phyloP scores from a whole-genome alignment of 2,113 vertebrate species.

The Ascaphus truei region DNA sequence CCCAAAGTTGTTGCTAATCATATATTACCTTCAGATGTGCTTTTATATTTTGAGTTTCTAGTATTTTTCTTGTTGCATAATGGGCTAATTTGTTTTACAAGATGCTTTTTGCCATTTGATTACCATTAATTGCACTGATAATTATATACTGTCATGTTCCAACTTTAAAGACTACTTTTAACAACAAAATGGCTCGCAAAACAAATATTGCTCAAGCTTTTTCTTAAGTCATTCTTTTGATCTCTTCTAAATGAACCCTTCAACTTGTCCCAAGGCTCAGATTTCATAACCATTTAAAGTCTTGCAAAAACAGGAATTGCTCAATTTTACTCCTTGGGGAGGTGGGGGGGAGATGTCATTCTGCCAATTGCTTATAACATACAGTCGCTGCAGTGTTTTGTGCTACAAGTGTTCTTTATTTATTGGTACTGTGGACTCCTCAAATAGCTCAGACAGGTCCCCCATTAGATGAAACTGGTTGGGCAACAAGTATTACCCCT shows the following conservation, averaged over 20 bases:
- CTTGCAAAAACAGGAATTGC: not conserved
- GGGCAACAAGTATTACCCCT: no score
- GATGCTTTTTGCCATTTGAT: constrained; percentile 12
- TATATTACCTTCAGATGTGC: no score
- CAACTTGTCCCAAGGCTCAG: constrained; percentile 21
- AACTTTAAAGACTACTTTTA: constrained; percentile 7
- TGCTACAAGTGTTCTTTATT: no score
- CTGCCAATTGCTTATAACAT: no score
- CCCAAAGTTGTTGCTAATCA: constrained; percentile 1
- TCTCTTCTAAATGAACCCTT: constrained; percentile 20
- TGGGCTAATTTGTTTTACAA: constrained; percentile 17
- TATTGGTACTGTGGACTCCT: no score
- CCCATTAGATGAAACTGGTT: no score
- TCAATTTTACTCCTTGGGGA: not conserved
- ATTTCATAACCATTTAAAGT: not conserved
- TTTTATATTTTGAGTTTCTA: no score
- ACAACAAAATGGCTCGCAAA: constrained; percentile 14
- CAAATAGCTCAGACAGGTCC: no score
- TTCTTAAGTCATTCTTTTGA: not conserved
- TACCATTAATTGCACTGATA: constrained; percentile 27
- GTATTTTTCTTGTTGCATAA: constrained; percentile 16
- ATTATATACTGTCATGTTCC: constrained; percentile 21
- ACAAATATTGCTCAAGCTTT: constrained; percentile 20
- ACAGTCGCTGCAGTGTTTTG: no score
- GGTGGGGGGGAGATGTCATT: no score